Conservation (phyloP, 1,140 invertebrate species). For the Drosophila miranda region DNA sequence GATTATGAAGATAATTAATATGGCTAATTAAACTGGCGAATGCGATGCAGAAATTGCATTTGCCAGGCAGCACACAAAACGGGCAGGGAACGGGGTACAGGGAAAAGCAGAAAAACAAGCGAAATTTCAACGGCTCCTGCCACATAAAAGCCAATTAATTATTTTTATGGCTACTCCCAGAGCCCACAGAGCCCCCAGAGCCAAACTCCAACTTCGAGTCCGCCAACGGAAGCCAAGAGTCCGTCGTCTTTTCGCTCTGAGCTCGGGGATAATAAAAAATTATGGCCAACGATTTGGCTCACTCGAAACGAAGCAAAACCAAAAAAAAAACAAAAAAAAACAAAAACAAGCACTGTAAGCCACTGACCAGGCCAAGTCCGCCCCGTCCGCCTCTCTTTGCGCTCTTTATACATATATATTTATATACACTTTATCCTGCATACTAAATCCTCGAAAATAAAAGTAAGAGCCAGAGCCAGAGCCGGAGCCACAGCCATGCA, state of each 20-base stretch:
- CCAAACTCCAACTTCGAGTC: conserved; percentile 7
- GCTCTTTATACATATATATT: conserved; percentile 9
- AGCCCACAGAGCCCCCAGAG: conserved; percentile 25
- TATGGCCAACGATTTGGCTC: conserved; percentile 75
- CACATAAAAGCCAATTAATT: conserved; percentile 79
- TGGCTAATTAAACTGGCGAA: conserved; percentile 66
- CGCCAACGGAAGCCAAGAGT: conserved; percentile 67
- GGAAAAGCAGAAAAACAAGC: conserved; percentile 36
- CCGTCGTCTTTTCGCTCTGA: conserved; percentile 9
- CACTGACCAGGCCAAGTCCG: conserved; percentile 55
- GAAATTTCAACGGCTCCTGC: conserved; percentile 76
- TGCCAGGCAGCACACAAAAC: conserved; percentile 1
- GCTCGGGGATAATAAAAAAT: conserved; percentile 71
- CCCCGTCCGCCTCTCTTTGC: background rate
- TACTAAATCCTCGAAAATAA: conserved; percentile 36
- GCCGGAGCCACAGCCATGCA: conserved; percentile 32
- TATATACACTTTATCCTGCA: conserved; percentile 8
- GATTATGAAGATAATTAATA: conserved; percentile 68
- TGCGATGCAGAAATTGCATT: conserved; percentile 55
- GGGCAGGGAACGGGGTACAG: background rate
- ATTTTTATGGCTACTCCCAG: conserved; percentile 73
- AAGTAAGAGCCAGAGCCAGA: conserved; percentile 33
- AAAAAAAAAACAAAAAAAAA: conserved; percentile 11
- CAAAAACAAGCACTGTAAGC: conserved; percentile 27
- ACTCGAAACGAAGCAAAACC: conserved; percentile 51